Evolutionary conservation across 1,140 invertebrate species (phyloP), one percentile per base, ranked within the genome.

Genomic region (Sycophaga agraensis): DNA sequence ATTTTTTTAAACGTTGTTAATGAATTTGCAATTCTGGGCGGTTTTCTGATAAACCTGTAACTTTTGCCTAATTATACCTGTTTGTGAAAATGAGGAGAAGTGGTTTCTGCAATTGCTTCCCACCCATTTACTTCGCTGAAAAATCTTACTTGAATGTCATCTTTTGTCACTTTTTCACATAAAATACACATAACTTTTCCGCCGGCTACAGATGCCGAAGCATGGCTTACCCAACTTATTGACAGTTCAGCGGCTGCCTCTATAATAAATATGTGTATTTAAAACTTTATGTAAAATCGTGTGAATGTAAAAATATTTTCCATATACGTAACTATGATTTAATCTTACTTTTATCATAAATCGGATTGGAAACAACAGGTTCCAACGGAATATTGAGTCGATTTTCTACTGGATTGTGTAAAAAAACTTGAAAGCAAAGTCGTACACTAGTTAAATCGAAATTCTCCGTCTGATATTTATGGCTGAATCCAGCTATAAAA

Each of bases 341-440:
- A 58, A 64, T 71, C 84, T 79, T 83, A 91, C 89, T 98, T 86
- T 97, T 97, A 77, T 98, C 94, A 82, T 89, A 96, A 70, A 98
- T 97, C 12, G 91, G 85, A 63, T 97, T 91, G 0, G 93, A 96
- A 7, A 96, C 91, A 8, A 96, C 87, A 0, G 96, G 91, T 34
- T 84, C 79, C n/a, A 98, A 76, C 2, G 91, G 88, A 31, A 88
- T 82, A 17, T 88, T 91, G 68, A 92, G 92, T 14, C 11, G 89
- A 37, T 89, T 90, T 56, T 85, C 83, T 40, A 86, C 84, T 49
- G 87, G 84, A 42, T 88, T 89, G 75, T 91, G 86, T 35, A 97
- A 76, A 75, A 96, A 97, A 35, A 94, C 94, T 90, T 98, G 94
- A 82, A 98, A 98, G 82, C 94, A 97, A 19, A 98, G 84, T 65